Conservation (phyloP, 2,797 vertebrate species). For the Pogonophryne albipinna region DNA sequence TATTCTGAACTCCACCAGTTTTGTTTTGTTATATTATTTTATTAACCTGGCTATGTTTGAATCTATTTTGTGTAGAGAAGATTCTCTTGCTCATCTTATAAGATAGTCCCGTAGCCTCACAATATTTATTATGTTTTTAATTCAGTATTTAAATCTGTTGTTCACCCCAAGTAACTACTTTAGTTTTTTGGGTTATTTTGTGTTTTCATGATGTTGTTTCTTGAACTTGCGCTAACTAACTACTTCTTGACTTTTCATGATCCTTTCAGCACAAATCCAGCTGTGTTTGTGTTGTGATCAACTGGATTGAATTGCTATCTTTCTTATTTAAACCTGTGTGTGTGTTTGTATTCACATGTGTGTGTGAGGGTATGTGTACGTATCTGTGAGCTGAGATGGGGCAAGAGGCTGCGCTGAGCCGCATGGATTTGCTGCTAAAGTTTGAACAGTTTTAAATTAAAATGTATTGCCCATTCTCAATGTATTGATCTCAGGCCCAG, state of each 20-base stretch:
- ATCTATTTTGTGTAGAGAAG: background rate
- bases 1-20: background rate
- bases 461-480: conserved; percentile 98
- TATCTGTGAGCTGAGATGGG: conserved; percentile 60
- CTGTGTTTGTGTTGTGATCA: conserved; percentile 38
- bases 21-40: background rate
- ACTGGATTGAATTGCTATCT: conserved; percentile 54
- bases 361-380: conserved; percentile 14
- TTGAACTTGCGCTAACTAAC: background rate
- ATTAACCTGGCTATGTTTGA: background rate
- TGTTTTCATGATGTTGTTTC: conserved; percentile 4
- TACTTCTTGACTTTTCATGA: background rate
- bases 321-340: conserved; percentile 38
- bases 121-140: background rate
- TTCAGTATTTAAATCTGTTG: background rate
- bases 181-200: no score
- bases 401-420: conserved; percentile 84
- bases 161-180: background rate
- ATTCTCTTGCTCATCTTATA: background rate
- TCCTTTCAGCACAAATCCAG: background rate
- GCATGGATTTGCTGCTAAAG: conserved; percentile 97
- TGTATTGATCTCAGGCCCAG: conserved; percentile 96
- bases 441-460: conserved; percentile 99
- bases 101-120: background rate
- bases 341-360: background rate